Base-by-base conservation (phyloP, 1,140 invertebrate species). In the Drosophila simulans region DNA sequence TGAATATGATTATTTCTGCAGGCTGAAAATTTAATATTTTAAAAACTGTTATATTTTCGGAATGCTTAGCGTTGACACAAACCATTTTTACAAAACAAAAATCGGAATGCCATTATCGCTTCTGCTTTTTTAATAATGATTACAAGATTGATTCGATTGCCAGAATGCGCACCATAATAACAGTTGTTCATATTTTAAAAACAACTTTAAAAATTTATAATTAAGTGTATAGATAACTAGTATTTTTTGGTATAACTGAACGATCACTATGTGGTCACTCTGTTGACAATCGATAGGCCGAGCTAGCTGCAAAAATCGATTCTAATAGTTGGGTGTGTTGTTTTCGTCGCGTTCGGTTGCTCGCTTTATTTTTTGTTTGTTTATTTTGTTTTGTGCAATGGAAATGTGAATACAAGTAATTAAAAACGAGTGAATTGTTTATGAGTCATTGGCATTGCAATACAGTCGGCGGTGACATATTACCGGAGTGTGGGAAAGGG, bases 311-410 rank as follows among this genome's bases (percentile, higher is more conserved):
- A 45, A 45, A 45, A 27, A 56, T 56, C 54, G 39, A 52, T 52
- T 39, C 37, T 45, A 25, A 3, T 48, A 53, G 52, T 64, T 68
- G 64, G 64, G 64, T 68, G 56, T 58, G 56, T 58, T 58, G 64
- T 68, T 68, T 68, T 68, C 64, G 60, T 63, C 40, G n/a, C 52
- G 42, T 52, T 52, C 64, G 64, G 37, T 51, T 63, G 11, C 42
- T 27, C 35, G 25, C n/a, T 3, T 11, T 45, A 31, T 58, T 65
- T 66, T 62, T 65, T 43, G n/a, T 51, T 58, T 68, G 25, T 64
- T 68, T 43, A 35, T 64, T 3, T 43, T 7, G 42, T 45, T 45
- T 20, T 43, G 59, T 52, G 59, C 15, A 31, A 8, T 35, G 45
- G 60, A 68, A 65, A 65, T 68, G 60, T 68, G 64, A 68, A 22